Conservation (phyloP, 2,797 vertebrate species). For the Helarctos malayanus region DNA sequence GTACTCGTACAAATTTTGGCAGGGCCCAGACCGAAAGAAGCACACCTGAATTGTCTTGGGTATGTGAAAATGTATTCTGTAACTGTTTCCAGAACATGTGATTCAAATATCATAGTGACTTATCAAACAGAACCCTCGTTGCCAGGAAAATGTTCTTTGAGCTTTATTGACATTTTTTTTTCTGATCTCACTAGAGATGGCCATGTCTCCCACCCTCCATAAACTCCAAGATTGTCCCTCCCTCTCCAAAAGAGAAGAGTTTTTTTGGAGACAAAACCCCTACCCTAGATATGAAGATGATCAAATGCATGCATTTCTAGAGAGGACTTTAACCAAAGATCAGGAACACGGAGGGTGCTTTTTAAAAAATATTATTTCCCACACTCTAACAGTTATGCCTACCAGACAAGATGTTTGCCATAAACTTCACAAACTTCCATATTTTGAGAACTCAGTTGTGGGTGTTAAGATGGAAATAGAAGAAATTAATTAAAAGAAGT, state of each 20-base stretch:
- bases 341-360: neutral
- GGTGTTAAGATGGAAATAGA: slow-evolving; percentile 9
- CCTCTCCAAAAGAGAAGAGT: neutral
- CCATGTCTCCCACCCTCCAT: neutral
- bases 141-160: slow-evolving; percentile 25
- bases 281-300: neutral
- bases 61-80: neutral
- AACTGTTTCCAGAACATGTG: neutral
- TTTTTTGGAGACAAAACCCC: neutral
- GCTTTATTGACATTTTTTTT: neutral
- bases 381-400: neutral
- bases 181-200: neutral
- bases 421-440: neutral
- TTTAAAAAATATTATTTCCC: neutral
- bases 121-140: neutral
- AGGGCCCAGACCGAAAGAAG: neutral
- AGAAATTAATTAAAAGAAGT: slow-evolving; percentile 31
- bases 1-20: neutral
- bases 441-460: slow-evolving; percentile 32
- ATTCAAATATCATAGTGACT: neutral
- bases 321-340: neutral
- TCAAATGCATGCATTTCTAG: neutral
- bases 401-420: neutral
- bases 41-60: neutral
- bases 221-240: neutral